Evolutionary conservation across 2,888 invertebrate genomes (phyloP), one percentile per base, ranked within the genome.

Genomic region (Tetramorium bicarinatum): DNA sequence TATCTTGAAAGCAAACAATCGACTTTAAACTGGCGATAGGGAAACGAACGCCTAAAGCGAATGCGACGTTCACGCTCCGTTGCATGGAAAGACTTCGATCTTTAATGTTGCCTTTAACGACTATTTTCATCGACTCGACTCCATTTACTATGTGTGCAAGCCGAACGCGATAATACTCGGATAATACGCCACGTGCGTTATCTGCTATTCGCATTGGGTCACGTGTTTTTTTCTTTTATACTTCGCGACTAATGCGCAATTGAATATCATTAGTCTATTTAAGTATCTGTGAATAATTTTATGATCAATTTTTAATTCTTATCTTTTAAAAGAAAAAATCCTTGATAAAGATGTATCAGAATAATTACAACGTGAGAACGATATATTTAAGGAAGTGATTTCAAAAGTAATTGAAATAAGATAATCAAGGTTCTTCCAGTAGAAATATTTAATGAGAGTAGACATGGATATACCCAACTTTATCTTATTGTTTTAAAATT

Each of bases 1-100:
- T 89, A 89, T 89, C 89, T 88, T 67, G n/a, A 56, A 74, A 75
- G 85, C 76, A 87, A 86, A 87, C 86, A 82, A 52, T 56, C 56
- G 59, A 61, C 82, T 87, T 88, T 84, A 84, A 84, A 77, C 41
- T 61, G 44, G 79, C 54, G 49, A 85, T 75, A 49, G 72, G 62
- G 66, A 82, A 88, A 82, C 59, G 67, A 77, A 41, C 49, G 38
- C 38, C 64, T 79, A 59, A 29, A 64, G 64, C 80, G 61, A 71
- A 56, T 34, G 15, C 56, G 59, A 47, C 64, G 47, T 86, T 87
- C 76, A 56, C 61, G 67, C 41, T 79, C 75, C 6, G 64, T 64
- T 71, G 56, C 25, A 41, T 9, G 66, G 59, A 59, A 38, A 67
- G 41, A 54, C 67, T 41, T 44, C 67, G 47, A 61, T 67, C 41